Base-by-base conservation (phyloP, 37 sponge, comb jelly and placozoan genomes). In the Diacarnus erythraeanus region DNA sequence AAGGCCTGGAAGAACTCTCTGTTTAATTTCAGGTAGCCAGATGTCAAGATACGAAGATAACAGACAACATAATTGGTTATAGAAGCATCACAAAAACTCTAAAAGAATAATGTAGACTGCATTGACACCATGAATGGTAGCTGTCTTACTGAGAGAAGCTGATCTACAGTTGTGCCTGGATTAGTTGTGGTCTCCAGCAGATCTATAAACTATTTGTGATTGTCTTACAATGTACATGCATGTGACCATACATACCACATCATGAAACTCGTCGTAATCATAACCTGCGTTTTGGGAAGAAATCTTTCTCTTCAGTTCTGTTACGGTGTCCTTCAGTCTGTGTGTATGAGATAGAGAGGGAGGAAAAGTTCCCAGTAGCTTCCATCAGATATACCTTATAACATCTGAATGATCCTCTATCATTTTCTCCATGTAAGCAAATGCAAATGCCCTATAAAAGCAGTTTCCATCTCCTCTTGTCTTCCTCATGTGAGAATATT, bases 401-500 rank as follows among this genome's bases (percentile, higher is more conserved):
- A 87, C 61, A 42, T 87, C 88, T 37, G 77, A 33, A 21, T 56
- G 37, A 39, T 88, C 75, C 23, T 57, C 17, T 33, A 88, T 44
- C 37, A 83, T 27, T 2, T 54, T 77, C 70, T 98, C 97, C 79
- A 96, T 75, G 71, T 85, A 91, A 0, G 88, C 85, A 76, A 93
- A 96, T 25, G 91, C 86, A 87, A 91, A 96, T 0, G 94, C 96
- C 81, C 99, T 86, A 72, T 91, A 98, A 81, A 98, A 98, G 57
- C 99, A 98, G 84, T 98, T 98, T 41, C 99, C 99, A 89, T 98
- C 99, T 4, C 95, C 91, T 71, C 99, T 77, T 18, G 90, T 91
- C 64, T 95, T 79, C 54, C 99, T 47, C 35, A 96, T 59, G 57
- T 83, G 76, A 10, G 78, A 59, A 42, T 93, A 98, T 21, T 67